A percentile compares a stretch with the other conserved stretches of the same genome.
Conservation (phyloP, 2,797 vertebrate genomes). For the Acanthurus lineatus region DNA sequence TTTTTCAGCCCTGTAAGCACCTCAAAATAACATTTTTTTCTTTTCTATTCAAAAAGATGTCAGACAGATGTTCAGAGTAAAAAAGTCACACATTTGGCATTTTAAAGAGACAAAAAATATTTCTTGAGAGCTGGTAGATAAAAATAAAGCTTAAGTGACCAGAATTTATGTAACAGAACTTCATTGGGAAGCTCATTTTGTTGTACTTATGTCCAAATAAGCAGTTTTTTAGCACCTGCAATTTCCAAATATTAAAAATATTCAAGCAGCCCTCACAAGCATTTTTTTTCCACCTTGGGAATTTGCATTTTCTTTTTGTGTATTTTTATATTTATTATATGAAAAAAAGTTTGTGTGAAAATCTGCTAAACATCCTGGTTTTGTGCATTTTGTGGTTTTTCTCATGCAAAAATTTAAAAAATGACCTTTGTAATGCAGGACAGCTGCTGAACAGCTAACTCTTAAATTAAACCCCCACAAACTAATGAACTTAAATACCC, state of each 20-base stretch:
- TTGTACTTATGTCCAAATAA: background rate
- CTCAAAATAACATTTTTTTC: no score
- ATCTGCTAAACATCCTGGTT: background rate
- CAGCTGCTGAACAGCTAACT: background rate
- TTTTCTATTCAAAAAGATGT: no score
- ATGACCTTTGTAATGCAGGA: background rate
- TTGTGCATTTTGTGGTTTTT: no score
- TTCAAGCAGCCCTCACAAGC: background rate
- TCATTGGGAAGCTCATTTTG: background rate
- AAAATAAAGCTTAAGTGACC: background rate
- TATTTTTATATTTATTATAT: slow-evolving; percentile 11
- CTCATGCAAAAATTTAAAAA: background rate
- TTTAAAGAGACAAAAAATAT: background rate
- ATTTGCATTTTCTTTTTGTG: background rate
- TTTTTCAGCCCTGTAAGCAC: no score
- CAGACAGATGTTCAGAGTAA: no score
- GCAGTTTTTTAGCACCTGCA: background rate
- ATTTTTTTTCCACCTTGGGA: background rate
- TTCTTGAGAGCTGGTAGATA: background rate
- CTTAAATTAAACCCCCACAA: background rate
- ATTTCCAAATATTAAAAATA: background rate
- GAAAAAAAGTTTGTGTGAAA: background rate
- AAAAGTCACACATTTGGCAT: background rate
- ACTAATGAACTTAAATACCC: background rate
- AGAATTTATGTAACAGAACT: background rate